Evolutionary conservation across 2,797 vertebrate species (phyloP), one percentile per base, ranked within the genome.

Genomic region (Gymnocypris eckloni): DNA sequence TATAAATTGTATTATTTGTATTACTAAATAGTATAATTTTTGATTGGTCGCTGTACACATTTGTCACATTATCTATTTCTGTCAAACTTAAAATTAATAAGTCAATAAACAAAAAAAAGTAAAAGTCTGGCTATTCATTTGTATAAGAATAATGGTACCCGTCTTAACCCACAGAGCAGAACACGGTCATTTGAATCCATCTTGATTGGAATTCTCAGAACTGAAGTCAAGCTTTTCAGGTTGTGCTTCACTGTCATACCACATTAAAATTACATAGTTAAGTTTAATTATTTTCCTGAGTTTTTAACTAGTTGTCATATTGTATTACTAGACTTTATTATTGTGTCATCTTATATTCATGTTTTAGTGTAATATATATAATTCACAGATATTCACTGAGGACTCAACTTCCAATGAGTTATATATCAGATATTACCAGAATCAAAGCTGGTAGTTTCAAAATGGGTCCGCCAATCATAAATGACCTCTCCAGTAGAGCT

Each of bases 381-480:
- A 72, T 81, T 69, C 33, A 50, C n/a, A 45, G 39, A 43, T 33
- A 22, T 52, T 69, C 45, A 18, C 79, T 70, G 64, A 81, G 13
- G 66, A 20, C 12, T 61, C 12, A n/a, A 16, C 78, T 54, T 70
- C 18, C 45, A 50, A 12, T 4, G 61, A 81, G 45, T 54, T 52
- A 54, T 18, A 70, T 16, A 66, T 54, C 48, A 70, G 66, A 70
- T 11, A 70, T 54, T 25, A 37, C 16, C 66, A 70, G 22, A 79
- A 79, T 67, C 66, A 41, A 54, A 82, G 22, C 12, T 71, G 66
- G 33, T 67, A 82, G 50, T 16, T 71, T 71, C 67, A 39, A 48
- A 82, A 82, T 56, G 13, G 50, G 20, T 28, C 10, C 25, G 80
- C 52, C 80, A 54, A 43, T 82, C 80, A 71, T 6, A 3, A n/a